Evolutionary conservation across 2,113 vertebrate species (phyloP).

Genomic region (Tragelaphus buxtoni): DNA sequence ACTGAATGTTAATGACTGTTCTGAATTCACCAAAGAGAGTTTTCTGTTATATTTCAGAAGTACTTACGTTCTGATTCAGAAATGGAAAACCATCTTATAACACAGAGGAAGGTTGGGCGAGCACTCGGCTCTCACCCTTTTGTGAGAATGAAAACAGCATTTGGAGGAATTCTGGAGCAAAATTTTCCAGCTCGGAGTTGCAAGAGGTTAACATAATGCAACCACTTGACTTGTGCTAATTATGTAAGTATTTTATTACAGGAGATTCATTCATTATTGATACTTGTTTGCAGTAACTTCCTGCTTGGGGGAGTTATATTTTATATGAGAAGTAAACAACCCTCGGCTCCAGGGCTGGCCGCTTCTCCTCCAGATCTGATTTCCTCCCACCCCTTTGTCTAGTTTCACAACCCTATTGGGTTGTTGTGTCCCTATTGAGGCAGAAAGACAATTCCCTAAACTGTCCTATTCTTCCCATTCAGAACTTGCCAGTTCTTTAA

Average conservation of each 20-base stretch:
- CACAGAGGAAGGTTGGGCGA: slow-evolving; percentile 52
- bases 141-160: slow-evolving; percentile 45
- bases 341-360: slow-evolving; percentile 64
- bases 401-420: not conserved
- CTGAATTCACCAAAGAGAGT: slow-evolving; percentile 84
- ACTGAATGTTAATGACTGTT: slow-evolving; percentile 87
- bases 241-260: slow-evolving; percentile 83
- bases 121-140: not conserved
- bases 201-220: slow-evolving; percentile 77
- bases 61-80: slow-evolving; percentile 76
- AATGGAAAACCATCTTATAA: slow-evolving; percentile 55
- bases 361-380: slow-evolving; percentile 23
- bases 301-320: slow-evolving; percentile 78
- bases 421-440: not conserved
- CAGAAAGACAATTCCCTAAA: not conserved
- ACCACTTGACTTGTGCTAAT: slow-evolving; percentile 79
- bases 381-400: slow-evolving; percentile 45
- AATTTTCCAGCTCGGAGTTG: slow-evolving; percentile 74
- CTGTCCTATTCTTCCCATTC: not conserved
- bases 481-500: not conserved
- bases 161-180: slow-evolving; percentile 75
- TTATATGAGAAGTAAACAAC: slow-evolving; percentile 81
- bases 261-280: slow-evolving; percentile 86
- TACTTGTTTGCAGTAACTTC: slow-evolving; percentile 82
- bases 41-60: slow-evolving; percentile 81